Conservation (phyloP, 2,797 vertebrate species). For the Trachops cirrhosus region DNA sequence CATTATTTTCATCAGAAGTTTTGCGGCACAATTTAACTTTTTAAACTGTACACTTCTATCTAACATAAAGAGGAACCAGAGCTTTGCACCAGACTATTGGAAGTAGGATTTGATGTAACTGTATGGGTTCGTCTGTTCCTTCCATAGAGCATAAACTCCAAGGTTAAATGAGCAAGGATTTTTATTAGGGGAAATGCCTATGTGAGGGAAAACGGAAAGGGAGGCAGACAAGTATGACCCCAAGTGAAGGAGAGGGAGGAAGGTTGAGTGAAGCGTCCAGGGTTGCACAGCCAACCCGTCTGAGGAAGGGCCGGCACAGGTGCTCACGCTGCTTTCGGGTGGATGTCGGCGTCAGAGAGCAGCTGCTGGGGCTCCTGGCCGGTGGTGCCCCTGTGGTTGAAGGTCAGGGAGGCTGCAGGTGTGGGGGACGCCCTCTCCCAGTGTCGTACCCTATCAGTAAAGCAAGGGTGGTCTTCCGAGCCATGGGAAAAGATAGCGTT, state of each 20-base stretch:
- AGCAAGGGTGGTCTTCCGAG: not conserved
- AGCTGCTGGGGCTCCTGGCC: not conserved
- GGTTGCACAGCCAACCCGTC: too few species aligned
- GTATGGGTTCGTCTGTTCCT: not conserved
- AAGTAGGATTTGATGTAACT: not conserved
- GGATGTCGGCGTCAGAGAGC: not conserved
- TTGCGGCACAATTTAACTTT: not conserved
- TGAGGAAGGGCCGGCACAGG: not conserved
- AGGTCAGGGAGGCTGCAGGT: not conserved
- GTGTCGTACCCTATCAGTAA: not conserved
- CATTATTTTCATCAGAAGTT: not conserved
- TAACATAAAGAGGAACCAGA: not conserved
- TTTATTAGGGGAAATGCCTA: not conserved
- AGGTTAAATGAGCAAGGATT: not conserved
- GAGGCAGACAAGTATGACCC: not conserved
- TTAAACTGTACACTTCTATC: not conserved
- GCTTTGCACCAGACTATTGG: not conserved
- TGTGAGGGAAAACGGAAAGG: not conserved
- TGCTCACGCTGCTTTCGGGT: not conserved
- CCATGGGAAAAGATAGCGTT: not conserved
- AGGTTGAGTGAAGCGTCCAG: accelerated
- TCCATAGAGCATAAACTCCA: not conserved
- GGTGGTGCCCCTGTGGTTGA: not conserved
- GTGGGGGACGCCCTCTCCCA: not conserved
- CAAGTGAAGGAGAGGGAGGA: not conserved